These are phyloP conservation scores for Xenopus laevis DNA, from an alignment of 2,113 vertebrate species.

Conservation along the genomic window DNA sequence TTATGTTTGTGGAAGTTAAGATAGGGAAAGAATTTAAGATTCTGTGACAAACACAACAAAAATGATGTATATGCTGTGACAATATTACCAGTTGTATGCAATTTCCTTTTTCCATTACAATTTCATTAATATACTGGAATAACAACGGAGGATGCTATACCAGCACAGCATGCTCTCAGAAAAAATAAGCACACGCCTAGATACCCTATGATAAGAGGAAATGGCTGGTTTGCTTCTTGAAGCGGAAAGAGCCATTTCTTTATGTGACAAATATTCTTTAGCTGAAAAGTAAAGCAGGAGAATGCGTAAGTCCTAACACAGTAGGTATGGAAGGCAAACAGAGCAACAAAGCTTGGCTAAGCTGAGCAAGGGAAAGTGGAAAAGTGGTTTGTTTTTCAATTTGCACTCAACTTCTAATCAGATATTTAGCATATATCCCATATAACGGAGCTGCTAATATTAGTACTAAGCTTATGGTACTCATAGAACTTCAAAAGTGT, in stretches of 20 bases:
- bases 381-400: background rate
- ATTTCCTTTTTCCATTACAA: slow-evolving; percentile 53
- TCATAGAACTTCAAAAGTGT: background rate
- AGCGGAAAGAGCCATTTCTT: slow-evolving; percentile 35
- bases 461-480: background rate
- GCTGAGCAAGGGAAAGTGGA: slow-evolving; percentile 17
- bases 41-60: slow-evolving; percentile 57
- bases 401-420: background rate
- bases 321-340: slow-evolving; percentile 22
- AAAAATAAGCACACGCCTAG: slow-evolving; percentile 46
- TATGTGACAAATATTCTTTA: slow-evolving; percentile 38
- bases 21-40: slow-evolving; percentile 63
- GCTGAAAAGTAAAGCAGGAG: slow-evolving; percentile 23
- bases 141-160: slow-evolving; percentile 50
- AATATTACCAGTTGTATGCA: slow-evolving; percentile 51
- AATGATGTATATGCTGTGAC: slow-evolving; percentile 52
- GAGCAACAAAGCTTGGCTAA: slow-evolving; percentile 4
- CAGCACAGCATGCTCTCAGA: slow-evolving; percentile 49
- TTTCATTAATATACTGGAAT: slow-evolving; percentile 57
- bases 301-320: slow-evolving; percentile 17
- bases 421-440: background rate
- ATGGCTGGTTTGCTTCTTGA: slow-evolving; percentile 40
- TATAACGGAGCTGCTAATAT: background rate
- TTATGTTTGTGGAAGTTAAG: slow-evolving; percentile 70
- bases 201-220: slow-evolving; percentile 46